phyloP scores from a whole-genome alignment of 1,140 invertebrate species.

The Eulimnadia texana region DNA sequence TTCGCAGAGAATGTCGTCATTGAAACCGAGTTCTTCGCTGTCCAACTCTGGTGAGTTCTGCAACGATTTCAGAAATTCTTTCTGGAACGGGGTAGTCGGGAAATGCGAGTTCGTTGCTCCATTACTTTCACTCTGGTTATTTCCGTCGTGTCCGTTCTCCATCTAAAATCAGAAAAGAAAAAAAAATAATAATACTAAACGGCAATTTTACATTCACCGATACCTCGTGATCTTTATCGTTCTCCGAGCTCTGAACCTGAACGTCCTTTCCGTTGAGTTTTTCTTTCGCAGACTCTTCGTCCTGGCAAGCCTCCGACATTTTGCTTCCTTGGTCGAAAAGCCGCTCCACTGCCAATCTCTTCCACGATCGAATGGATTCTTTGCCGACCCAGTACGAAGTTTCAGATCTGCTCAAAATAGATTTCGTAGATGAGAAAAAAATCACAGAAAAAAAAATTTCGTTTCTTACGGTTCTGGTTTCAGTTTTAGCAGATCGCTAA shows the following conservation, averaged over 20 bases:
- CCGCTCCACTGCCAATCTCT: conserved; percentile 19
- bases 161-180: background rate
- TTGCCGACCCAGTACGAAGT: conserved; percentile 32
- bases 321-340: conserved; percentile 15
- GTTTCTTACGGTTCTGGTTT: conserved; percentile 19
- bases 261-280: no score
- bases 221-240: background rate
- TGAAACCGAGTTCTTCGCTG: conserved; percentile 29
- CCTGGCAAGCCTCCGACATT: conserved; percentile 3
- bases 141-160: background rate
- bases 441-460: background rate
- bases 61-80: conserved; percentile 1
- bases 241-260: conserved; percentile 1
- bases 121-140: background rate
- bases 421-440: background rate
- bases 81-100: background rate
- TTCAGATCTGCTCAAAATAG: background rate
- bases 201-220: background rate
- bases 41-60: background rate
- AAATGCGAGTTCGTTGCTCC: background rate
- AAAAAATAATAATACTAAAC: background rate
- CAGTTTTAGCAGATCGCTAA: conserved; percentile 25
- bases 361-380: conserved; percentile 31
- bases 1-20: conserved; percentile 39
- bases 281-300: no score